Percentiles rank a stretch among this genome's conserved stretches.
phyloP scores from a whole-genome alignment of 2,797 vertebrate species.

The Tenualosa ilisha region DNA sequence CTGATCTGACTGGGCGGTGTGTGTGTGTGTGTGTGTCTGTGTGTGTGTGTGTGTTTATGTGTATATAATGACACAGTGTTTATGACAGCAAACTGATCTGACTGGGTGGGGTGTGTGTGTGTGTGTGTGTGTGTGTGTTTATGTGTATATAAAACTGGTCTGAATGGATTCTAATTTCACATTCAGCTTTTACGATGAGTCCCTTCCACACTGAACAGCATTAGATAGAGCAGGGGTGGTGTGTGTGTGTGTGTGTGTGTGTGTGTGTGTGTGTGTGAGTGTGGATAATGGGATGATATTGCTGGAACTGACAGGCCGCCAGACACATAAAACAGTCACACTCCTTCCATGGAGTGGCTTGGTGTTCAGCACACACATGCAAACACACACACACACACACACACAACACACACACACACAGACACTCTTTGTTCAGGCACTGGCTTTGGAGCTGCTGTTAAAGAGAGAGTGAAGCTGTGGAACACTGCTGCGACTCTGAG shows the following conservation, averaged over 20 bases:
- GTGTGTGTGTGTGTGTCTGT: too few relatives aligned
- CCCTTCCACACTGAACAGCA: not conserved
- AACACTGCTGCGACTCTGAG: too few relatives aligned
- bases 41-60: too few relatives aligned
- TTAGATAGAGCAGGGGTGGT: not conserved
- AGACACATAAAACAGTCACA: slow-evolving; percentile 45
- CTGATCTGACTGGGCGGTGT: slow-evolving; percentile 32
- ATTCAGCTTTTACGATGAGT: slow-evolving; percentile 63
- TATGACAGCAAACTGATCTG: slow-evolving; percentile 39
- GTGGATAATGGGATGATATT: slow-evolving; percentile 50
- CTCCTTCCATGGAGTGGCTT: slow-evolving; percentile 32
- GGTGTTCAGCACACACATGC: slow-evolving; percentile 39
- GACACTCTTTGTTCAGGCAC: too few relatives aligned
- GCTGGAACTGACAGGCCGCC: slow-evolving; percentile 60
- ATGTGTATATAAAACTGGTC: too few relatives aligned
- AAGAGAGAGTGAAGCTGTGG: too few relatives aligned
- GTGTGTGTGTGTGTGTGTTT: too few relatives aligned
- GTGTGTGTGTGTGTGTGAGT: not conserved
- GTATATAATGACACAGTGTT: too few relatives aligned
- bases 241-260: not conserved
- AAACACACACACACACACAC: not conserved
- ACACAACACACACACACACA: not conserved
- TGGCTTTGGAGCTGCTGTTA: too few relatives aligned
- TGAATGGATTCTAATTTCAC: slow-evolving; percentile 68
- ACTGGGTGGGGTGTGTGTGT: not conserved